These are phyloP conservation scores for Hoplias malabaricus DNA, from an alignment of 2,113 vertebrate genomes.

Conservation along the genomic window DNA sequence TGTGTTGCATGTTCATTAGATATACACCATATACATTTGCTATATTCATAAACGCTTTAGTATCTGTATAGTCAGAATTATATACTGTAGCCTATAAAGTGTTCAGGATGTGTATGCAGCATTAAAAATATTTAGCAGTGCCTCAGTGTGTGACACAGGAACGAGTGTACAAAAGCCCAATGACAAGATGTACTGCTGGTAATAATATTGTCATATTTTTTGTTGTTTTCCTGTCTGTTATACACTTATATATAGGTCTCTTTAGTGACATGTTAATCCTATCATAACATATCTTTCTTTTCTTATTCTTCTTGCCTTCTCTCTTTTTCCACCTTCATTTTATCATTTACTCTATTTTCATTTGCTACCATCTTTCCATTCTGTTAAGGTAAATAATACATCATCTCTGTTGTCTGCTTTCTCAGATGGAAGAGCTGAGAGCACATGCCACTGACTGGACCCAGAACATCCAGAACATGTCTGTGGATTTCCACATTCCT, in stretches of 20 bases:
- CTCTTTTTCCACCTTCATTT: slow-evolving; percentile 7
- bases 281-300: neutral
- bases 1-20: too few species aligned
- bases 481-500: slow-evolving; percentile 78
- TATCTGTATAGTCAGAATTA: too few species aligned
- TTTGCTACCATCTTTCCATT: neutral
- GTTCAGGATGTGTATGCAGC: too few species aligned
- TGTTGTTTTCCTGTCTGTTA: neutral
- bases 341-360: neutral
- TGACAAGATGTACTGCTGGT: too few species aligned
- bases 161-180: too few species aligned
- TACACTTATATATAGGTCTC: neutral
- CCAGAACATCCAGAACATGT: slow-evolving; percentile 81
- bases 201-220: too few species aligned
- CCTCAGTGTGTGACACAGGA: too few species aligned
- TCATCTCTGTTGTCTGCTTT: slow-evolving; percentile 23
- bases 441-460: slow-evolving; percentile 88
- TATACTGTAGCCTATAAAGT: too few species aligned
- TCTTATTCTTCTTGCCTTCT: neutral
- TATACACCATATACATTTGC: too few species aligned
- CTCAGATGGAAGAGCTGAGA: slow-evolving; percentile 85
- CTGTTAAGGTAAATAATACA: neutral
- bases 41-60: too few species aligned
- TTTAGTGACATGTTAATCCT: slow-evolving; percentile 5
- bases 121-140: too few species aligned